phyloP scores from a whole-genome alignment of 1,140 invertebrate species.

The Homalodisca vitripennis region DNA sequence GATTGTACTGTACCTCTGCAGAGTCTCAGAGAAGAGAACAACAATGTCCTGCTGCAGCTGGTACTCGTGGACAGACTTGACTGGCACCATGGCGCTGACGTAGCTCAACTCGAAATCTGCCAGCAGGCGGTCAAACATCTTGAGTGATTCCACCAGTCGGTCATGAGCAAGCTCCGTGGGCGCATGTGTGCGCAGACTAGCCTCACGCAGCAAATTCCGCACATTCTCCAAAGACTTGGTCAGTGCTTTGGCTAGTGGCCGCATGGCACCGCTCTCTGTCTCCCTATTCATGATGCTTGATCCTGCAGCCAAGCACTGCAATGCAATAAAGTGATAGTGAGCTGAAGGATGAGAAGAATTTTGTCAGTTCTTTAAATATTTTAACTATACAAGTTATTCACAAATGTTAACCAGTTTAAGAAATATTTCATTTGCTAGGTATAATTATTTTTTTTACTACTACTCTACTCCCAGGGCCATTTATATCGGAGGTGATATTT shows the following conservation, averaged over 20 bases:
- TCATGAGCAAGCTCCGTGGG: conserved; percentile 50
- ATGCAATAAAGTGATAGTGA: no score
- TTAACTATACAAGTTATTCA: no score
- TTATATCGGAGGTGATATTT: no score
- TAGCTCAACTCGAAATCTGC: conserved; percentile 98
- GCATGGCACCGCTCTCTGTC: conserved; percentile 90
- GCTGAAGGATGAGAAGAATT: no score
- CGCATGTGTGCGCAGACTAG: conserved; percentile 54
- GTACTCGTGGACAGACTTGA: conserved; percentile 95
- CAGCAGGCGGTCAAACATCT: conserved; percentile 91
- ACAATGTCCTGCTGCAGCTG: conserved; percentile 95
- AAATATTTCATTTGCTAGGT: no score
- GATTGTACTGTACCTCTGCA: conserved; percentile 71
- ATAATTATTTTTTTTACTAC: no score
- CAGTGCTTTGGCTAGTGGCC: conserved; percentile 93
- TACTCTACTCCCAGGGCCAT: no score
- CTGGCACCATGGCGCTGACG: conserved; percentile 98
- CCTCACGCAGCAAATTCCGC: conserved; percentile 84
- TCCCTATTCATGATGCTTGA: conserved; percentile 98
- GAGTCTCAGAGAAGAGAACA: conserved; percentile 95
- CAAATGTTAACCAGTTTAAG: no score
- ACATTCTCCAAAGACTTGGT: conserved; percentile 94
- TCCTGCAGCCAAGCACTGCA: conserved; percentile 80
- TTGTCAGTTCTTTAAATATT: no score
- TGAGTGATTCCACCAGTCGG: conserved; percentile 55